phyloP scores from a whole-genome alignment of 2,888 invertebrate genomes.

The Strigamia crassipes region DNA sequence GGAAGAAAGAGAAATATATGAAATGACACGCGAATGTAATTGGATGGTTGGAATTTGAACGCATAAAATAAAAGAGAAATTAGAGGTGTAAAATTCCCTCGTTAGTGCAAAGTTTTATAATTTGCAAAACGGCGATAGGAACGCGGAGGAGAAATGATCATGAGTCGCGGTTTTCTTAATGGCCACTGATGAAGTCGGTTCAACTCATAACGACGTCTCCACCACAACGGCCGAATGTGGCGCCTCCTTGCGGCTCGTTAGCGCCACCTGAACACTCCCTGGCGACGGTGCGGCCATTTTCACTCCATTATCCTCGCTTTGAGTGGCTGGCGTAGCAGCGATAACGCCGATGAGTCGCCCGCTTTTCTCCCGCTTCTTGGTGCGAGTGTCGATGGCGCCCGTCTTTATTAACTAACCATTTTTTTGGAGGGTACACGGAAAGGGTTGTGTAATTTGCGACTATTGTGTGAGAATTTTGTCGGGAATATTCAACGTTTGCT shows the following conservation, averaged over 20 bases:
- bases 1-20: background rate
- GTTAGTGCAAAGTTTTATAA: constrained; percentile 25
- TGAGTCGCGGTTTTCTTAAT: constrained; percentile 34
- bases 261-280: constrained; percentile 33
- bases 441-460: constrained; percentile 23
- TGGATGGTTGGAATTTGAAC: background rate
- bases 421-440: background rate
- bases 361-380: background rate
- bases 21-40: background rate
- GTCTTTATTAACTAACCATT: constrained; percentile 12
- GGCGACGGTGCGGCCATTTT: constrained; percentile 33
- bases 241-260: constrained; percentile 33
- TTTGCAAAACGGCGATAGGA: background rate
- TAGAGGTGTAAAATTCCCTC: constrained; percentile 1
- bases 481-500: constrained; percentile 31
- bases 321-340: constrained; percentile 25
- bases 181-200: constrained; percentile 30
- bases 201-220: constrained; percentile 34
- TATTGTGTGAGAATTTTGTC: constrained; percentile 28
- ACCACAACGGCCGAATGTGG: constrained; percentile 29
- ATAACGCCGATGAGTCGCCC: constrained; percentile 14
- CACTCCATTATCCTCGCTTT: constrained; percentile 34
- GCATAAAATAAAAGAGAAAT: background rate
- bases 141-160: constrained; percentile 21
- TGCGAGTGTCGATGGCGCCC: constrained; percentile 13